Evolutionary conservation across 2,113 vertebrate species (phyloP).

Genomic region (Mastomys natalensis): DNA sequence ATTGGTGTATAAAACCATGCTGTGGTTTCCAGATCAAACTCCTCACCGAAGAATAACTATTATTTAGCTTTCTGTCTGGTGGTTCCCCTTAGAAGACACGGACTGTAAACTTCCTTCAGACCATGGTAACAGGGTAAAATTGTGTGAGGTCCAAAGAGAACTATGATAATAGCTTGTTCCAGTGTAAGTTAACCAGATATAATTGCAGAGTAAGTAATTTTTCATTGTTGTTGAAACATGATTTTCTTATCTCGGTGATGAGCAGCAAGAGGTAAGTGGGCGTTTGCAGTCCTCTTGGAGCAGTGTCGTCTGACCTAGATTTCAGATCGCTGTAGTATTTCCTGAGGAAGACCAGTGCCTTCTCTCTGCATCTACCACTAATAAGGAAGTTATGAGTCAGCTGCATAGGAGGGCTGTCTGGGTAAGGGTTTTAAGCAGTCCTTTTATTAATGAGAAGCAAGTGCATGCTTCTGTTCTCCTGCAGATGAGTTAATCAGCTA

Average conservation of each 20-base stretch:
- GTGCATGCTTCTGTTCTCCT: constrained; percentile 70
- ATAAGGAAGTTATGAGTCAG: constrained; percentile 86
- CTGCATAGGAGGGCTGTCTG: constrained; percentile 75
- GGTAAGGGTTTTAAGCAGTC: constrained; percentile 81
- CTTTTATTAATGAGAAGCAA: constrained; percentile 84
- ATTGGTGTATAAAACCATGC: constrained; percentile 52
- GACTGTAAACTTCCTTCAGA: constrained; percentile 49
- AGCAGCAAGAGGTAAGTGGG: not conserved
- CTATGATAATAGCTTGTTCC: constrained; percentile 52
- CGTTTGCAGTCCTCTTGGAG: constrained; percentile 52
- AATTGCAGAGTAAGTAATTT: constrained; percentile 59
- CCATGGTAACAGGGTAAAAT: constrained; percentile 48
- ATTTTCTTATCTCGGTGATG: constrained; percentile 68
- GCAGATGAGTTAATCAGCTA: constrained; percentile 73
- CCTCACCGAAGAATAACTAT: constrained; percentile 52
- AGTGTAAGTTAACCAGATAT: constrained; percentile 14
- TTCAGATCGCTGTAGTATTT: constrained; percentile 84
- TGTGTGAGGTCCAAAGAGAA: constrained; percentile 12
- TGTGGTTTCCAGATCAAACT: constrained; percentile 47
- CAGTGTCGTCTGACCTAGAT: constrained; percentile 86
- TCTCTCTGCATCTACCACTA: constrained; percentile 80
- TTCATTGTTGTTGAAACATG: constrained; percentile 59
- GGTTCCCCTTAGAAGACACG: not conserved
- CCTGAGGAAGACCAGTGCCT: constrained; percentile 83
- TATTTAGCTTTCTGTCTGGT: constrained; percentile 60